Conservation (phyloP, 2,113 vertebrate genomes). For the Notothenia rossii region DNA sequence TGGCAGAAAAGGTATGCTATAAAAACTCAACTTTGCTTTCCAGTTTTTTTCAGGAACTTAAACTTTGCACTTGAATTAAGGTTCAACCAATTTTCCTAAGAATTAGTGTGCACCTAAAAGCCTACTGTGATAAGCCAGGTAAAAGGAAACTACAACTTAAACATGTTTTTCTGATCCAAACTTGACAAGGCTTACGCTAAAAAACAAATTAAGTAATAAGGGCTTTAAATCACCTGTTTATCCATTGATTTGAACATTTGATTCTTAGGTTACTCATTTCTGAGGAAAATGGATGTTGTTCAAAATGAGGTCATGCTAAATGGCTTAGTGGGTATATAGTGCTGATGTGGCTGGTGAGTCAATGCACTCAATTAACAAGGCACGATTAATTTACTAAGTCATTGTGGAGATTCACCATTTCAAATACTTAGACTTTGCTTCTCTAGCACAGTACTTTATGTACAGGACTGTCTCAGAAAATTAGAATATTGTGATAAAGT, state of each 20-base stretch:
- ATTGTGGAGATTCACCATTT: not conserved
- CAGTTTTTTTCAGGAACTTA: too few relatives aligned
- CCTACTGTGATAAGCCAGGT: not conserved
- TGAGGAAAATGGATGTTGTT: not conserved
- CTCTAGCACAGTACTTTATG: not conserved
- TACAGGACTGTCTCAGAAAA: too few relatives aligned
- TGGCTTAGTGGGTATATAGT: not conserved
- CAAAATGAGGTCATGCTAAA: not conserved
- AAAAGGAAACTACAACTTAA: not conserved
- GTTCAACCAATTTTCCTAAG: not conserved
- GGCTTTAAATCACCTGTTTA: not conserved
- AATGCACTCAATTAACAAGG: conserved; percentile 10
- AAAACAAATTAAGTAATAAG: not conserved
- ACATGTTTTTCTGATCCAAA: not conserved
- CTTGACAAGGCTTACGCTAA: not conserved
- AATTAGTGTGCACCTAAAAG: not conserved
- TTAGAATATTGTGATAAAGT: too few relatives aligned
- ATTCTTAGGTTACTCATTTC: not conserved
- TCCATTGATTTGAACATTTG: not conserved
- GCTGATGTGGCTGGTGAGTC: not conserved
- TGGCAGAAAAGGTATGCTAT: not conserved
- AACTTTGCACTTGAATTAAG: not conserved
- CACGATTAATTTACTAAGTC: conserved; percentile 3
- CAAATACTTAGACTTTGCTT: not conserved
- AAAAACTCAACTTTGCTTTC: not conserved